Evolutionary conservation across 2,888 invertebrate species (phyloP), one percentile per base, ranked within the genome.

Genomic region (Platypus cylindrus): DNA sequence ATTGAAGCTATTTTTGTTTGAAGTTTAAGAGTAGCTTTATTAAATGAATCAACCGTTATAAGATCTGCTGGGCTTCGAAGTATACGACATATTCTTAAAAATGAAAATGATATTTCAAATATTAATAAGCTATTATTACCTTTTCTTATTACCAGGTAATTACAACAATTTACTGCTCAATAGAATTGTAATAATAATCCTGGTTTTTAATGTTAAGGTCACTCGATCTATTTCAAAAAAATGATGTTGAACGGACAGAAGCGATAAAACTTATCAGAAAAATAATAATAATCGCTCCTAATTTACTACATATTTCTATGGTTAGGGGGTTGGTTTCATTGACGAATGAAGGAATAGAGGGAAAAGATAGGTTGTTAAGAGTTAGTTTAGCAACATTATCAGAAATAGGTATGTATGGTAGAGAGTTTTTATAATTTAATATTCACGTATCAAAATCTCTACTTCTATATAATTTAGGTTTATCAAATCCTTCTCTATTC

Each of bases 211-310:
- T n/a, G n/a, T n/a, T n/a, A 41, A 84, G 89, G 53, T 90, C 89
- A 45, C 73, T 95, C 58, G 95, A 95, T 65, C 67, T 94, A 42
- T 75, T 82, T 62, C 66, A 90, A 30, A 83, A 83, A 50, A 91
- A 90, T 61, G 94, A 95, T 59, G 78, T 87, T 48, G 95, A 94
- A 60, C 72, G 93, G 26, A 76, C 89, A 34, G 94, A 94, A 64
- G 91, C 89, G 1, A 67, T 94, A 49, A 79, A 91, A 51, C 72
- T 95, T 40, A 81, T 87, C 36, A 67, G 86, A 32, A 70, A 71
- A 56, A 70, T 83, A 48, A 60, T 83, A 30, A 69, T 66, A 51
- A 66, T 71, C 54, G 68, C 72, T 20, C 77, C 84, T 1, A 62
- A 67, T 35, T 64, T 68, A 46, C 78, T 93, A 42, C 84, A 86